Evolutionary conservation across 2,888 invertebrate species (phyloP).

Genomic region (Autographa pulchrina): DNA sequence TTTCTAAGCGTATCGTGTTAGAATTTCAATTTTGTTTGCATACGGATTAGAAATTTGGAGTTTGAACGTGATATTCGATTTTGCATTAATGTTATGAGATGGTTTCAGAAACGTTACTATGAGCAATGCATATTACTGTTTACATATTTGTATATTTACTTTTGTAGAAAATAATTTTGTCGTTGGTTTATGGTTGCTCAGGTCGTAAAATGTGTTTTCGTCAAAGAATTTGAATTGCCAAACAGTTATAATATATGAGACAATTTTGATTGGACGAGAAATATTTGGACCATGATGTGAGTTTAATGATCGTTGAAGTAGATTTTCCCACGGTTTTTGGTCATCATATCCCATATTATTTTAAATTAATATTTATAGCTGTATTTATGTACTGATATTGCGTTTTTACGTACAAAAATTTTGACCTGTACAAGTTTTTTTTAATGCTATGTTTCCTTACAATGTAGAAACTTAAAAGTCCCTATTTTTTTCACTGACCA

Average conservation of each 20-base stretch:
- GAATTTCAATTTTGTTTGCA: constrained; percentile 60
- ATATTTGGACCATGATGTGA: constrained; percentile 26
- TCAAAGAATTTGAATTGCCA: constrained; percentile 11
- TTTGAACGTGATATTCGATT: constrained; percentile 33
- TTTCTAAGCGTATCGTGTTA: constrained; percentile 61
- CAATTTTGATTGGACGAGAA: constrained; percentile 22
- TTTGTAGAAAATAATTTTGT: constrained; percentile 36
- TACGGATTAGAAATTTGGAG: constrained; percentile 49
- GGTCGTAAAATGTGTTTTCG: constrained; percentile 10
- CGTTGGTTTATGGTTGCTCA: constrained; percentile 15
- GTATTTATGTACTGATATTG: background rate
- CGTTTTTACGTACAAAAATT: background rate
- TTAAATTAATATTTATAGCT: background rate
- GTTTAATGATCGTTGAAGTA: background rate
- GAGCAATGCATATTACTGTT: constrained; percentile 9
- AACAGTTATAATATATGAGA: constrained; percentile 13
- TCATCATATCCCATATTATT: constrained; percentile 2
- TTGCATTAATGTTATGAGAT: constrained; percentile 40
- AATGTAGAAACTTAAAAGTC: background rate
- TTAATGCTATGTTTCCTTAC: background rate
- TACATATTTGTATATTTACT: constrained; percentile 10
- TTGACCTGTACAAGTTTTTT: background rate
- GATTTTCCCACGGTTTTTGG: constrained; percentile 19
- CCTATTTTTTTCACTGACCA: constrained; percentile 23
- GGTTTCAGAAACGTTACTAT: background rate